Evolutionary conservation across 2,888 invertebrate genomes (phyloP), one percentile per base, ranked within the genome.

Genomic region (Agriopis aurantiaria): DNA sequence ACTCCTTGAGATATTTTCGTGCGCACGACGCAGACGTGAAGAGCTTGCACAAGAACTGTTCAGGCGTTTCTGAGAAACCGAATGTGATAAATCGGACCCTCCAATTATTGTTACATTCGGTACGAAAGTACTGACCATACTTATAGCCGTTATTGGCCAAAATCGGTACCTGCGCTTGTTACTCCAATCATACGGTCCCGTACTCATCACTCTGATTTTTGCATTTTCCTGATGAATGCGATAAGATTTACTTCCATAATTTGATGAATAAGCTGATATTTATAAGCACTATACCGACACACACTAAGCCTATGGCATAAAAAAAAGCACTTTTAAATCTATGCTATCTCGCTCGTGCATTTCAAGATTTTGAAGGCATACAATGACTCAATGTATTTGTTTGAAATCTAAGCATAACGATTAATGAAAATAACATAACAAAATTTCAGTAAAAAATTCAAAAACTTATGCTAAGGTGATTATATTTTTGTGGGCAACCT

Each of bases 21-120:
- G 92, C 86, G 87, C 92, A 92, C 91, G 91, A 92, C 87, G 89
- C 91, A 66, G 90, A 92, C 89, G 89, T 87, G 90, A 89, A 92
- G 90, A 88, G 91, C 89, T 91, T 91, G 84, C 91, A 90, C 89
- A 92, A 93, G 90, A 91, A 91, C 86, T 90, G 91, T 90, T 90
- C 91, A 86, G 89, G 85, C 89, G 80, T 89, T 93, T 94, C 93
- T 88, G 89, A 90, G 93, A 93, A 94, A 88, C 88, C 87, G 80
- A 85, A 91, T 91, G 92, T 93, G 93, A 93, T 93, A 92, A 93
- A 92, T 91, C 91, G 91, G 88, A 91, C 91, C 92, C 92, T 85
- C 92, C 92, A 93, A 93, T 93, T 93, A 94, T 93, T 91, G 90
- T 92, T 88, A 89, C 90, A 92, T 92, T 93, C 90, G 88, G 91